Evolutionary conservation across 1,140 invertebrate genomes (phyloP).

Genomic region (Choristoneura fumiferana): DNA sequence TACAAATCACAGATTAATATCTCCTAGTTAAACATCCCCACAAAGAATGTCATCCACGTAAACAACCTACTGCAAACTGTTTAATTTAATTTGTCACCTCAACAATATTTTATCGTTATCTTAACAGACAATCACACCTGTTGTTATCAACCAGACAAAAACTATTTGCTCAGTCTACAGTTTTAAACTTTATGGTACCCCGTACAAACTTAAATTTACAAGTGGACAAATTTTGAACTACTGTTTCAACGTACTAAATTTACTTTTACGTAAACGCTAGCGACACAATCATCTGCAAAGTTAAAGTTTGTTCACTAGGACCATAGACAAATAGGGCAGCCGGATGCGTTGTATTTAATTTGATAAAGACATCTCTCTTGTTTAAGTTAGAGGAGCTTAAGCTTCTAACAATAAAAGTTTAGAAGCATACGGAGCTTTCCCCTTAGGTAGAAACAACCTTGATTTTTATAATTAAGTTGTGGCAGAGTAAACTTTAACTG

Average conservation of each 20-base stretch:
- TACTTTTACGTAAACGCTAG: neutral
- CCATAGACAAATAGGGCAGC: constrained; percentile 7
- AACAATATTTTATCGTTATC: neutral
- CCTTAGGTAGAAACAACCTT: neutral
- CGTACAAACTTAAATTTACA: neutral
- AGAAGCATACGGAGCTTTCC: neutral
- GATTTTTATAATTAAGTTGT: too few species aligned
- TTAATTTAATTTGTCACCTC: neutral
- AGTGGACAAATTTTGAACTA: neutral
- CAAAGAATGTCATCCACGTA: constrained; percentile 1
- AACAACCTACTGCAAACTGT: neutral
- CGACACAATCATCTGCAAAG: neutral
- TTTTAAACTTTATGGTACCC: neutral
- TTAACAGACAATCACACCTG: constrained; percentile 7
- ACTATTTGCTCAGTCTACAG: constrained; percentile 8
- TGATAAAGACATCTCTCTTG: constrained; percentile 3
- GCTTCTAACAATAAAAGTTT: neutral
- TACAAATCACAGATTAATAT: too few species aligned
- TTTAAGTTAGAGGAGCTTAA: neutral
- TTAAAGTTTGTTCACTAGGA: neutral
- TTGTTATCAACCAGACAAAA: constrained; percentile 17
- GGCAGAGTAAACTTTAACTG: too few species aligned
- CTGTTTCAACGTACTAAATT: neutral
- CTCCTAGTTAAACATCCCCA: too few species aligned
- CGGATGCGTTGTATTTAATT: constrained; percentile 10